phyloP scores from a whole-genome alignment of 2,113 vertebrate species.

The Mystacornis crossleyi region DNA sequence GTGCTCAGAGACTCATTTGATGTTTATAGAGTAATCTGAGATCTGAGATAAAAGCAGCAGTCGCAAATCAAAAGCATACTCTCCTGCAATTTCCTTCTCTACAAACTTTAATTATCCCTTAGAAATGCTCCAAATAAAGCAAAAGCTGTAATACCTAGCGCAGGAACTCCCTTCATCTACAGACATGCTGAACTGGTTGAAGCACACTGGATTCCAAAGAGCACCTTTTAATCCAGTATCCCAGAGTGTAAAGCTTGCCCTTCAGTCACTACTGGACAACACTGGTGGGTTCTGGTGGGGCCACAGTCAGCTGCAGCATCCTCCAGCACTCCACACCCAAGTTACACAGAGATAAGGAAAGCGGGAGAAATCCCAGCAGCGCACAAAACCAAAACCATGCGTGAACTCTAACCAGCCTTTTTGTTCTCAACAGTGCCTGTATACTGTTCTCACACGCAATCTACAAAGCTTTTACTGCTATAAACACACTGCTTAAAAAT shows the following conservation, averaged over 20 bases:
- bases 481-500: background rate
- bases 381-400: background rate
- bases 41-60: conserved; percentile 13
- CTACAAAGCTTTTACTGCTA: background rate
- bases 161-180: background rate
- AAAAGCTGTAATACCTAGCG: background rate
- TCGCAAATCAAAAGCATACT: conserved; percentile 1
- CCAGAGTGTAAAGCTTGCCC: background rate
- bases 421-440: background rate
- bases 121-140: background rate
- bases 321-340: background rate
- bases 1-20: background rate
- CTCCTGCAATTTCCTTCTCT: background rate
- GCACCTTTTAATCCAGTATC: background rate
- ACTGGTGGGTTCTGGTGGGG: rapidly evolving
- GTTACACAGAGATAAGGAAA: background rate
- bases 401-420: rapidly evolving
- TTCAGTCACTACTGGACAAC: rapidly evolving
- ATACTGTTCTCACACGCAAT: background rate
- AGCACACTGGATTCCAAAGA: background rate
- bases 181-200: background rate
- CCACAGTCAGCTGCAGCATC: background rate
- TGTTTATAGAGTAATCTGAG: background rate
- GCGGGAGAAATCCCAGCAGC: background rate
- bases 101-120: background rate